Evolutionary conservation across 2,113 vertebrate species (phyloP).

Genomic region (human): GRCh38 chr12:5259001-5259500

Average conservation of each 20-base stretch:
- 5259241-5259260: not conserved
- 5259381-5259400: conserved; percentile 77
- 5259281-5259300: not conserved
- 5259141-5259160: fast-evolving
- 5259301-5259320: conserved; percentile 34
- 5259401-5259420: conserved; percentile 77
- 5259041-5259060: too few relatives aligned
- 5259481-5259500: conserved; percentile 65
- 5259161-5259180: not conserved
- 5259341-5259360: conserved; percentile 52
- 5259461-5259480: conserved; percentile 80
- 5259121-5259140: not conserved
- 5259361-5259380: conserved; percentile 77
- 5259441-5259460: conserved; percentile 75
- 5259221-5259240: fast-evolving
- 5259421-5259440: conserved; percentile 79
- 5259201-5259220: not conserved
- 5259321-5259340: conserved; percentile 66
- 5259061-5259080: not conserved
- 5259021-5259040: not conserved
- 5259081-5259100: not conserved
- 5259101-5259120: not conserved
- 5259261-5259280: not conserved
- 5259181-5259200: not conserved
- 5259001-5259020: not conserved